A percentile compares a stretch with the other conserved stretches of the same genome.
Conservation (phyloP, 2,113 vertebrate species). For the Halichoeres trimaculatus region DNA sequence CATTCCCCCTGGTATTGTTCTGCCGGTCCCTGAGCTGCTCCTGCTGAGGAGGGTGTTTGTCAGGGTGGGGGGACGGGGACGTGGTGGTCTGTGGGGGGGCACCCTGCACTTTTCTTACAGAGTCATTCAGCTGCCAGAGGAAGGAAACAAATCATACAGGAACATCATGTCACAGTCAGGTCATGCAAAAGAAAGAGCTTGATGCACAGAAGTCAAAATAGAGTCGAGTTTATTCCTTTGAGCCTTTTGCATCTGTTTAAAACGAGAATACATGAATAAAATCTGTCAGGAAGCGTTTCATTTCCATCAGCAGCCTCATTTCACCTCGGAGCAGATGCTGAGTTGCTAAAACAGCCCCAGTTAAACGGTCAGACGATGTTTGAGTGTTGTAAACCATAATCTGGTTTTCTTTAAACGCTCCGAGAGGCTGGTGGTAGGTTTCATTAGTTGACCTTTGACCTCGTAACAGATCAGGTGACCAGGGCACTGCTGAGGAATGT, state of each 20-base stretch:
- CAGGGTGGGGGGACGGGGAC: constrained; percentile 12
- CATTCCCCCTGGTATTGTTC: constrained; percentile 77
- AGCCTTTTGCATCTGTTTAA: not conserved
- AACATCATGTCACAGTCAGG: not conserved
- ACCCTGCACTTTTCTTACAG: constrained; percentile 56
- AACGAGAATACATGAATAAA: not conserved
- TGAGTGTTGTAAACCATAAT: constrained; percentile 34
- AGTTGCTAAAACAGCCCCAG: constrained; percentile 28
- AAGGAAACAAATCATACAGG: not conserved
- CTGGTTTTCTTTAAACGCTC: constrained; percentile 42
- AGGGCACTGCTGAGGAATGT: constrained; percentile 73
- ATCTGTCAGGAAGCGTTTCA: not conserved
- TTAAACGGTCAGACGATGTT: constrained; percentile 20
- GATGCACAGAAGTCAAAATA: too few species aligned
- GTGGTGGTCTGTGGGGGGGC: constrained; percentile 20
- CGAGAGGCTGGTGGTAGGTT: constrained; percentile 50
- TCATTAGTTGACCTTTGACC: constrained; percentile 75
- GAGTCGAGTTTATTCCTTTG: not conserved
- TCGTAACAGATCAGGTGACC: constrained; percentile 75
- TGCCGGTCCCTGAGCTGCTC: constrained; percentile 63
- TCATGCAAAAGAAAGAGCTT: not conserved
- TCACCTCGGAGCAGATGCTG: not conserved
- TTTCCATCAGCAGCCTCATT: not conserved
- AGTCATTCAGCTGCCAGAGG: constrained; percentile 12
- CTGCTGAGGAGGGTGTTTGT: constrained; percentile 58